These are phyloP conservation scores for Psittacus erithacus DNA, from an alignment of 2,113 vertebrate species.

Conservation along the genomic window DNA sequence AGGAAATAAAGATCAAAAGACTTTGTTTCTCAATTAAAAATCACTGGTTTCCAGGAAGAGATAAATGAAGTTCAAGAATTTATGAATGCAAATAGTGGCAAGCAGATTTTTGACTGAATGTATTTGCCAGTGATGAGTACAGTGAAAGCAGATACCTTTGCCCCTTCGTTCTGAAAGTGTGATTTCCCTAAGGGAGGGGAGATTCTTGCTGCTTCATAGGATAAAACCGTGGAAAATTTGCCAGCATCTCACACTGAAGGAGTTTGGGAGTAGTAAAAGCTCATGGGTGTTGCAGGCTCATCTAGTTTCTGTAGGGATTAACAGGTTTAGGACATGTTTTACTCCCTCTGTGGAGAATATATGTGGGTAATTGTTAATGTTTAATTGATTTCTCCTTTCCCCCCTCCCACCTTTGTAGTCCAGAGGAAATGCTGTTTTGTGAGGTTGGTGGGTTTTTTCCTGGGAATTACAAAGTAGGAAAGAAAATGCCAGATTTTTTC, in stretches of 20 bases:
- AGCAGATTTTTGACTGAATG: not conserved
- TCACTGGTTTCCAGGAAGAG: not conserved
- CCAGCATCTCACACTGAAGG: fast-evolving
- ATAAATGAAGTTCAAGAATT: not conserved
- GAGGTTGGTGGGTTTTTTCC: not conserved
- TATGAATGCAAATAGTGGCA: not conserved
- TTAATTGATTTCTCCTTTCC: not conserved
- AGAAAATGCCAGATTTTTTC: not conserved
- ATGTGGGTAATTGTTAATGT: not conserved
- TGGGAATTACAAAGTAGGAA: not conserved
- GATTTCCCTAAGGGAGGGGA: not conserved
- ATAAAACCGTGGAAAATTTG: not conserved
- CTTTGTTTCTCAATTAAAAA: not conserved
- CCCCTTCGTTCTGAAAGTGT: not conserved
- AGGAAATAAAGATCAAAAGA: not conserved
- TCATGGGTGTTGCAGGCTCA: not conserved
- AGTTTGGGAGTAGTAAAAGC: not conserved
- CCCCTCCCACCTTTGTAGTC: not conserved
- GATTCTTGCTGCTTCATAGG: not conserved
- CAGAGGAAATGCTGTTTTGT: not conserved
- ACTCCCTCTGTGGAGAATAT: not conserved
- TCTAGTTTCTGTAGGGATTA: not conserved
- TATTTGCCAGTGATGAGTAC: not conserved
- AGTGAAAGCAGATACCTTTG: not conserved
- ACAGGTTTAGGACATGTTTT: not conserved